Conservation (phyloP, 1,140 invertebrate species). For the Drosophila dunni region DNA sequence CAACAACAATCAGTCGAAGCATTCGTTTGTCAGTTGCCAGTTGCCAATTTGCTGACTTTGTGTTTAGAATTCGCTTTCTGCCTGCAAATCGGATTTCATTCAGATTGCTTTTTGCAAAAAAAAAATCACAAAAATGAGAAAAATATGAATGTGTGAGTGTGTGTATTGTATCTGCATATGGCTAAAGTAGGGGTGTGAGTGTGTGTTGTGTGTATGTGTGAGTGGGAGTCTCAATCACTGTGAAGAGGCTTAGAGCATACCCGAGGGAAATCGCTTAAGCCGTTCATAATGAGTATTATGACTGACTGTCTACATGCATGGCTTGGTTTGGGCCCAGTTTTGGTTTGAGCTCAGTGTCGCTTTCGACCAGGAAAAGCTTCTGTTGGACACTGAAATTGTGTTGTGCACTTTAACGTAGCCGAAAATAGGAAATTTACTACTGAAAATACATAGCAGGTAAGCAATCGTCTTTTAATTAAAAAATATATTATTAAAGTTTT, state of each 20-base stretch:
- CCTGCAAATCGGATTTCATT: conserved; percentile 73
- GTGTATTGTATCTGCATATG: conserved; percentile 73
- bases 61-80: conserved; percentile 13
- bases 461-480: no score
- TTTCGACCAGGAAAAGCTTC: conserved; percentile 5
- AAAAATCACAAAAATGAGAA: conserved; percentile 11
- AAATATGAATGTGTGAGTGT: conserved; percentile 52
- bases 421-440: background rate
- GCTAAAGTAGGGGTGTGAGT: conserved; percentile 37
- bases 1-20: conserved; percentile 48
- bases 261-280: conserved; percentile 83
- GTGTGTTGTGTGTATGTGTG: conserved; percentile 21
- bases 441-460: no score
- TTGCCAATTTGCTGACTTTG: conserved; percentile 77
- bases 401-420: conserved; percentile 19
- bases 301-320: conserved; percentile 34
- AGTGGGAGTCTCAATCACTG: conserved; percentile 61
- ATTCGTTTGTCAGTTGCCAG: conserved; percentile 13
- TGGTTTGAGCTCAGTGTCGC: conserved; percentile 9
- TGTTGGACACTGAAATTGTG: conserved; percentile 12
- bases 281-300: conserved; percentile 84
- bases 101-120: conserved; percentile 52
- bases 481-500: no score
- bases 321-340: conserved; percentile 10
- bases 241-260: conserved; percentile 77